Evolutionary conservation across 2,888 invertebrate species (phyloP).

Genomic region (Esperia sulphurella): DNA sequence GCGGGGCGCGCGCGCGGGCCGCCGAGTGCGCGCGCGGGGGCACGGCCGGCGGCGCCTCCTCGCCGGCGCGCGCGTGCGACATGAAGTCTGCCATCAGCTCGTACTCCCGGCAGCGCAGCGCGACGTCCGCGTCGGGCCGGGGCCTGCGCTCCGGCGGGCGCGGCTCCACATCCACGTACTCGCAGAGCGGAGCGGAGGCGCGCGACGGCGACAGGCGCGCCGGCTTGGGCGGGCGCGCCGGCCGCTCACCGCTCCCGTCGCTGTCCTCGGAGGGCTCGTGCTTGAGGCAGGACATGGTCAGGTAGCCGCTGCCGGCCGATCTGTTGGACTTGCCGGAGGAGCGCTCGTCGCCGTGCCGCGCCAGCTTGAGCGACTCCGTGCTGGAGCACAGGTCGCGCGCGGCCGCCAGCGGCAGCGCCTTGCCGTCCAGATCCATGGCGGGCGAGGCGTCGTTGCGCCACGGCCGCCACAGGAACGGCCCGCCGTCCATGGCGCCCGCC

Average conservation of each 20-base stretch:
- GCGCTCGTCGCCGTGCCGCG: slow-evolving; percentile 59
- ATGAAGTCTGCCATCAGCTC: slow-evolving; percentile 68
- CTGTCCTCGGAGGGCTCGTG: slow-evolving; percentile 62
- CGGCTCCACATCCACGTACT: slow-evolving; percentile 30
- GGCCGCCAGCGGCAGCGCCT: slow-evolving; percentile 37
- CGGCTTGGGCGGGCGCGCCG: slow-evolving; percentile 51
- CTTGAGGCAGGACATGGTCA: slow-evolving; percentile 66
- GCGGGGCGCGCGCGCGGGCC: slow-evolving; percentile 26
- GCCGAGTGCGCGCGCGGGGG: slow-evolving; percentile 43
- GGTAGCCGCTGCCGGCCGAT: slow-evolving; percentile 64
- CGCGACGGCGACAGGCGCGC: slow-evolving; percentile 39
- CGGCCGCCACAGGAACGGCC: slow-evolving; percentile 52
- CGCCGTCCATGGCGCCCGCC: slow-evolving; percentile 38
- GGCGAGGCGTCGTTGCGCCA: slow-evolving; percentile 51
- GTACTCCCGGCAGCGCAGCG: slow-evolving; percentile 55
- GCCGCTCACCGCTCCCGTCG: slow-evolving; percentile 53
- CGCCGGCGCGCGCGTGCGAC: slow-evolving; percentile 42
- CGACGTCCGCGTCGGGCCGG: slow-evolving; percentile 18
- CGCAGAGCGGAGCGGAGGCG: slow-evolving; percentile 35
- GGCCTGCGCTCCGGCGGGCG: slow-evolving; percentile 34
- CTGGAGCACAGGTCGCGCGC: slow-evolving; percentile 57
- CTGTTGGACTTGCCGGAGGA: slow-evolving; percentile 60
- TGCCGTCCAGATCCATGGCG: slow-evolving; percentile 35
- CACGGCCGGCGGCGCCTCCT: slow-evolving; percentile 50
- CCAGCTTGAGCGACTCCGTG: slow-evolving; percentile 59